Evolutionary conservation across 2,797 vertebrate genomes (phyloP).

Genomic region (Nyctibius grandis): DNA sequence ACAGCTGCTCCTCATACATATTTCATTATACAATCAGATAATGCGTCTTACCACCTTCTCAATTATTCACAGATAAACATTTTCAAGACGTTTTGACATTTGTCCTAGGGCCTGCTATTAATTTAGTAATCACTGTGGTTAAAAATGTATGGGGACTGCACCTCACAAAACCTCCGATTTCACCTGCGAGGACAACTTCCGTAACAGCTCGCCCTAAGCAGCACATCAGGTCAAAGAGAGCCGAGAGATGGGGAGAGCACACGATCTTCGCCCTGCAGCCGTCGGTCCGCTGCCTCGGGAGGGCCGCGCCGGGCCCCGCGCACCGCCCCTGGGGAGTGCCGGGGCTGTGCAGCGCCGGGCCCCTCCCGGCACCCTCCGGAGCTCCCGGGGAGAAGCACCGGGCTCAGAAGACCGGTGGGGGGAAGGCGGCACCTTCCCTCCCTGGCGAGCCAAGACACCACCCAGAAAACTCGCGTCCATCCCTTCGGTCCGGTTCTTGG

Average conservation of each 20-base stretch:
- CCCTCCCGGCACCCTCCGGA: too few relatives aligned
- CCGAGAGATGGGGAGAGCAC: neutral
- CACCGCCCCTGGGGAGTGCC: neutral
- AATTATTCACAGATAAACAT: conserved; percentile 91
- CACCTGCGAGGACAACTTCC: neutral
- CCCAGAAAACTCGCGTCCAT: neutral
- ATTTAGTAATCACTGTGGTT: conserved; percentile 79
- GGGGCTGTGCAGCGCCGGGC: too few relatives aligned
- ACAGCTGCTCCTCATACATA: conserved; percentile 96
- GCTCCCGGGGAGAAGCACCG: neutral
- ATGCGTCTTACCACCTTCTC: conserved; percentile 83
- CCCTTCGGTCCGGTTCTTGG: neutral
- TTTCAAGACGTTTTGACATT: conserved; percentile 92
- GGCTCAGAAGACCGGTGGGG: neutral
- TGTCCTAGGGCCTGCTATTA: conserved; percentile 85
- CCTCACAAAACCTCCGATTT: conserved; percentile 47
- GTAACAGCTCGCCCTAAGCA: neutral
- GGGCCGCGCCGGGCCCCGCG: too few relatives aligned
- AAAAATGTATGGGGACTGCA: conserved; percentile 72
- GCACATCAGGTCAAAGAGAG: neutral
- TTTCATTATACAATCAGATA: conserved; percentile 90
- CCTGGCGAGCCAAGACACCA: neutral
- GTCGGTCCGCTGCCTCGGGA: neutral
- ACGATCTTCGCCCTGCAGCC: neutral
- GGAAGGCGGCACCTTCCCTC: neutral